These are phyloP conservation scores for Melanotaenia nigrans DNA, from an alignment of 2,797 vertebrate genomes.

Conservation along the genomic window DNA sequence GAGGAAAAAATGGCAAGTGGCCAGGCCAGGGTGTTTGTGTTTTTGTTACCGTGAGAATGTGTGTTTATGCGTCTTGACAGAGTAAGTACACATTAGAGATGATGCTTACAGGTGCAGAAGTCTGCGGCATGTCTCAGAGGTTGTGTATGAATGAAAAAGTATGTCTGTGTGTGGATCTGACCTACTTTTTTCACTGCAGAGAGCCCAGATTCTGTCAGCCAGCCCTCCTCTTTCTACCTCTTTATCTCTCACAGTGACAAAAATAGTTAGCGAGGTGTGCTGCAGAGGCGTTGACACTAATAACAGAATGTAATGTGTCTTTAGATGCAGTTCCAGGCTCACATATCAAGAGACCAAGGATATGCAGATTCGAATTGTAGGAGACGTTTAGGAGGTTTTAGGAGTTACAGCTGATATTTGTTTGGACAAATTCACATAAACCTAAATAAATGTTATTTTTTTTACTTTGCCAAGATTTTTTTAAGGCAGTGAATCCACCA, in stretches of 20 bases:
- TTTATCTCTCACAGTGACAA: constrained; percentile 5
- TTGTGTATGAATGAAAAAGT: constrained; percentile 49
- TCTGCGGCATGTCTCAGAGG: constrained; percentile 35
- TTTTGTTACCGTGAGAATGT: constrained; percentile 8
- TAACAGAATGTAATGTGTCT: constrained; percentile 4
- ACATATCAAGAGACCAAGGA: not conserved
- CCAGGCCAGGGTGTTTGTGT: constrained; percentile 23
- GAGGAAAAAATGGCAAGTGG: constrained; percentile 39
- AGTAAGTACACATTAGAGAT: constrained; percentile 33
- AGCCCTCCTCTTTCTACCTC: not conserved
- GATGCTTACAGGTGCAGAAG: constrained; percentile 47
- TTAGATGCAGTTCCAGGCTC: not conserved
- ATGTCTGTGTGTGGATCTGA: constrained; percentile 52
- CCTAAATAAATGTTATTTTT: not conserved
- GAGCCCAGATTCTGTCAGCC: constrained; percentile 35
- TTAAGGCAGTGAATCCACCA: too few species aligned
- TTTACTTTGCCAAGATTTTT: too few species aligned
- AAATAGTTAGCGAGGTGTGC: not conserved
- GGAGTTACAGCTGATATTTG: too few species aligned
- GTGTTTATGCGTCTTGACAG: constrained; percentile 22
- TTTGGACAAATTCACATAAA: too few species aligned
- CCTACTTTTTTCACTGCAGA: constrained; percentile 73
- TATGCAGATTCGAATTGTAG: too few species aligned
- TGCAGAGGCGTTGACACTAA: not conserved
- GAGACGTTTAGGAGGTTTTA: too few species aligned